These are phyloP conservation scores for Gouania willdenowi DNA, from an alignment of 2,797 vertebrate genomes.

Conservation along the genomic window DNA sequence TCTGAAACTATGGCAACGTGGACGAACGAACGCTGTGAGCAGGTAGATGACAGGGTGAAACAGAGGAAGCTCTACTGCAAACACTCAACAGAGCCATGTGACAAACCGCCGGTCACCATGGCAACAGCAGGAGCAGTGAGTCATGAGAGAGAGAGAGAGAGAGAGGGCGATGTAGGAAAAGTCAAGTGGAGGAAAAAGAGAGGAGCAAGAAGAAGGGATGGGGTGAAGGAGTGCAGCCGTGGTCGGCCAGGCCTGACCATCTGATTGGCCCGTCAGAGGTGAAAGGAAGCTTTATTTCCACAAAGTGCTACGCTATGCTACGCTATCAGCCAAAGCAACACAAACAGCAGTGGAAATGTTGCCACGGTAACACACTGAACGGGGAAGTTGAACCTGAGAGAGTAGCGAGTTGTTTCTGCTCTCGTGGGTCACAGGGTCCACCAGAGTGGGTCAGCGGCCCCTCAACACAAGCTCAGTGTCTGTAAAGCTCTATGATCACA, in stretches of 20 bases:
- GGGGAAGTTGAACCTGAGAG: constrained; percentile 33
- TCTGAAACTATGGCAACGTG: constrained; percentile 49
- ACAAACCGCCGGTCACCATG: constrained; percentile 66
- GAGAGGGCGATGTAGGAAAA: background rate
- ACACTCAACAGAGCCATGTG: constrained; percentile 56
- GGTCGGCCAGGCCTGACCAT: constrained; percentile 48
- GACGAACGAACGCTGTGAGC: constrained; percentile 19
- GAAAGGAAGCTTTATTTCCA: constrained; percentile 32
- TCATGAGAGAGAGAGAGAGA: constrained; percentile 57
- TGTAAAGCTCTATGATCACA: background rate
- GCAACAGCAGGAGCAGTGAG: constrained; percentile 65
- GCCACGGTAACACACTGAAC: constrained; percentile 38
- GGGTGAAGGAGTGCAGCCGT: constrained; percentile 43
- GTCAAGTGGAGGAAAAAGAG: constrained; percentile 15
- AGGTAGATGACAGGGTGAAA: constrained; percentile 39
- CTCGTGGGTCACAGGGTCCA: too few species aligned
- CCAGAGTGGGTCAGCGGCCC: too few species aligned
- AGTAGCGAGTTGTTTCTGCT: too few species aligned
- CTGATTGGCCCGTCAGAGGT: constrained; percentile 59
- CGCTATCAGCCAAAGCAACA: too few species aligned
- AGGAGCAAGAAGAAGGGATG: constrained; percentile 14
- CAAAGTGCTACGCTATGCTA: constrained; percentile 11
- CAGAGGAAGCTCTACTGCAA: constrained; percentile 57
- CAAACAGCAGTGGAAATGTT: constrained; percentile 42
- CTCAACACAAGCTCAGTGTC: too few species aligned